These are phyloP conservation scores for Palythoa grandiflora DNA, from an alignment of 92 coral and sea anemone genomes.

Conservation along the genomic window DNA sequence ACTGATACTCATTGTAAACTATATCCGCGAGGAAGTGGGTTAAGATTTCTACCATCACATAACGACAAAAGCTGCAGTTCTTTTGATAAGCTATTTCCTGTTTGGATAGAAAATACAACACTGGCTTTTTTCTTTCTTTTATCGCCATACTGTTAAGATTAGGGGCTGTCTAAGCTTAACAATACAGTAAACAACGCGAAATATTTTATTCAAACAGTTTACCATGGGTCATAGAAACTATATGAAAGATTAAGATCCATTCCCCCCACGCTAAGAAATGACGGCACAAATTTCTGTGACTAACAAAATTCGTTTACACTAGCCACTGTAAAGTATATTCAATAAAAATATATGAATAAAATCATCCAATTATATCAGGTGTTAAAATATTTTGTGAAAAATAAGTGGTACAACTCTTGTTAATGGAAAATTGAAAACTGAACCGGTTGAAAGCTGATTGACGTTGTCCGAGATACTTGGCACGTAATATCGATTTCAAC, in stretches of 20 bases:
- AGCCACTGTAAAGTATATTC: no score
- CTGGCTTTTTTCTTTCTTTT: neutral
- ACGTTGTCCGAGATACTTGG: neutral
- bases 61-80: neutral
- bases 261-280: no score
- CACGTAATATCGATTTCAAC: neutral
- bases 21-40: neutral
- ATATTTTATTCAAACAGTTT: no score
- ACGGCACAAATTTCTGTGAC: no score
- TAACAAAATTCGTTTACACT: no score
- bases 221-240: no score
- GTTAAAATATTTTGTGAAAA: no score
- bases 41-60: neutral
- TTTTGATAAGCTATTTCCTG: neutral
- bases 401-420: neutral
- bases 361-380: no score
- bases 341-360: no score
- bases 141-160: neutral
- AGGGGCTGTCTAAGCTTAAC: no score
- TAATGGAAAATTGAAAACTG: neutral
- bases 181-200: no score
- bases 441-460: neutral
- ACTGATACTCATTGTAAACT: neutral
- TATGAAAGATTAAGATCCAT: no score
- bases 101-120: neutral